phyloP scores from a whole-genome alignment of 37 sponge, comb jelly and placozoan species.

The Beroe ovata region DNA sequence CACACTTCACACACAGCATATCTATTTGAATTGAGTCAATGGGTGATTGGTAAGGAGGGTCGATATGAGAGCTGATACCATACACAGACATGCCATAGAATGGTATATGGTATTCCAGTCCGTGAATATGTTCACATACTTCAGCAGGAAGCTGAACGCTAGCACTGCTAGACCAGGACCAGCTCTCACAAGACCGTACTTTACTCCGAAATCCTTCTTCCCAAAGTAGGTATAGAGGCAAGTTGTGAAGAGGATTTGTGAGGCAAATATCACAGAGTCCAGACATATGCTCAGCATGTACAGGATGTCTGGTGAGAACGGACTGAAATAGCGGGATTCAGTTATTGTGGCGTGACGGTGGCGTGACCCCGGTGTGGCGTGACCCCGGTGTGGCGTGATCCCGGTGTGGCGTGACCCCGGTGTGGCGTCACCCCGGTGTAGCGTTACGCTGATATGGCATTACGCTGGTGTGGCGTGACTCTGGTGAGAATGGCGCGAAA shows the following conservation, averaged over 20 bases:
- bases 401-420: too few species aligned
- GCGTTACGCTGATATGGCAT: too few species aligned
- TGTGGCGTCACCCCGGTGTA: too few species aligned
- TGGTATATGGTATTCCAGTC: slow-evolving; percentile 24
- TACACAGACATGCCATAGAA: slow-evolving; percentile 31
- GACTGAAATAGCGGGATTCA: too few species aligned
- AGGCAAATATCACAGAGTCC: slow-evolving; percentile 64
- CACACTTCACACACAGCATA: background rate
- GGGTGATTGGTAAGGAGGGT: slow-evolving; percentile 22
- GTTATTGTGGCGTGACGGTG: too few species aligned
- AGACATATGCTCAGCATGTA: slow-evolving; percentile 51
- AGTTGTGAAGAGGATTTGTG: slow-evolving; percentile 66
- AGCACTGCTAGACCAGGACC: slow-evolving; percentile 64
- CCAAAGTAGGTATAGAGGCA: slow-evolving; percentile 66
- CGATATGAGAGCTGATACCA: slow-evolving; percentile 7
- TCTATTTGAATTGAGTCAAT: slow-evolving; percentile 47
- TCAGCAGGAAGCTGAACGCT: slow-evolving; percentile 52
- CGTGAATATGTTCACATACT: slow-evolving; percentile 45
- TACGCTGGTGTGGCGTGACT: too few species aligned
- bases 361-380: too few species aligned
- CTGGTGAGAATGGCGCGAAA: too few species aligned
- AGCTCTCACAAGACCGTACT: slow-evolving; percentile 61
- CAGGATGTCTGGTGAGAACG: slow-evolving; percentile 23
- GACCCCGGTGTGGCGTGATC: too few species aligned
- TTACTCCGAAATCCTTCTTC: slow-evolving; percentile 38